Conservation (phyloP, 2,113 vertebrate species). For the Oreotrochilus melanogaster region DNA sequence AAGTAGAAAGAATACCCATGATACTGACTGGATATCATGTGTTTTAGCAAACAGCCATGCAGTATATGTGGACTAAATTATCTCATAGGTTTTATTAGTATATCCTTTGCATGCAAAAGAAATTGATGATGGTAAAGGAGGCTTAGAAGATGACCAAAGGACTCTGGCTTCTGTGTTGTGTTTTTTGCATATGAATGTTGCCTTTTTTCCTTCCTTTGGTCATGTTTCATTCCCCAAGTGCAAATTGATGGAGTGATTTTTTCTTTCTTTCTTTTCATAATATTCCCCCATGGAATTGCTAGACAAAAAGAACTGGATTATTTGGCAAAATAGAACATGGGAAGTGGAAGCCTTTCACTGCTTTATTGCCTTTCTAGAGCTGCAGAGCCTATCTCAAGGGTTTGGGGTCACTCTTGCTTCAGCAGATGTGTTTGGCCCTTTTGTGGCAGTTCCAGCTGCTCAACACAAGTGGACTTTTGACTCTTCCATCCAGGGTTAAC, state of each 20-base stretch:
- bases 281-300: background rate
- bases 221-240: background rate
- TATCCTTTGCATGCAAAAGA: background rate
- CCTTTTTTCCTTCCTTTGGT: background rate
- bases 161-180: background rate
- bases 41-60: background rate
- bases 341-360: background rate
- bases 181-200: background rate
- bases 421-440: background rate
- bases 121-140: background rate
- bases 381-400: background rate
- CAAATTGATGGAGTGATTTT: background rate
- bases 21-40: background rate
- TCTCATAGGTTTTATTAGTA: background rate
- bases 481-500: background rate
- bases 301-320: background rate
- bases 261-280: background rate
- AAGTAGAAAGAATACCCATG: background rate
- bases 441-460: rapidly evolving
- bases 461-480: background rate
- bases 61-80: background rate
- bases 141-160: background rate
- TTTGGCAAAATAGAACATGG: background rate
- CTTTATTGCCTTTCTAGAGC: background rate
- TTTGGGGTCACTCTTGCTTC: background rate